Evolutionary conservation across 2,888 invertebrate genomes (phyloP), one percentile per base, ranked within the genome.

Genomic region (Stenodera caucasica): DNA sequence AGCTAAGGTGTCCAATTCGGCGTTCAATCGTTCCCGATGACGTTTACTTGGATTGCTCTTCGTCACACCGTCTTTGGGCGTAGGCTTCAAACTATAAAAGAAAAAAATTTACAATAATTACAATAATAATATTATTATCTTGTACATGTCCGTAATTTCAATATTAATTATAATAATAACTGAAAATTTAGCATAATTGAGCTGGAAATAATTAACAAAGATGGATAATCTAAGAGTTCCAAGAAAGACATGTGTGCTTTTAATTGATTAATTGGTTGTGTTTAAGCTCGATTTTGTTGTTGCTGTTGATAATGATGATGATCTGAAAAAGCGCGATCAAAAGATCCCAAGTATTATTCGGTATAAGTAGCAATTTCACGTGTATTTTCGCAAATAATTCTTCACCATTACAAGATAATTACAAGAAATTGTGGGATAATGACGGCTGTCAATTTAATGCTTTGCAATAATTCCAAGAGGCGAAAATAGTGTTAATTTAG

Each of bases 21-120:
- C 96, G 83, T 99, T 99, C 72, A 99, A 87, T 26, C 99, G 86
- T 83, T 99, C 98, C 37, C 99, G 87, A 81, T 99, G 99, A 57
- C 99, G 85, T 80, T 99, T 99, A 82, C 97, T 97, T 2, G 99
- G 99, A 84, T 99, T 99, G 79, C 94, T 94, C 81, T 96, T 96
- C 58, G 95, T 94, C 78, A 94, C 94, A 72, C 94, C 94, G 84
- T 95, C 95, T 83, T 95, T 95, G 73, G 95, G 92, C 67, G 96
- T 94, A 71, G 95, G 94, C 82, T 96, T 96, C 82, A 96, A 87
- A 81, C 96, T 96, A 88, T 1, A 88, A 84, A 60, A 72, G n/a
- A 26, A 26, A 26, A 26, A 26, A 26, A 26, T n/a, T 45, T 45
- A 45, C 49, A 21, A 45, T n/a, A 12, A 11, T 21, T 11, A 45